These are phyloP conservation scores for Balanococcus diminutus DNA, from an alignment of 2,888 invertebrate genomes.

Conservation along the genomic window DNA sequence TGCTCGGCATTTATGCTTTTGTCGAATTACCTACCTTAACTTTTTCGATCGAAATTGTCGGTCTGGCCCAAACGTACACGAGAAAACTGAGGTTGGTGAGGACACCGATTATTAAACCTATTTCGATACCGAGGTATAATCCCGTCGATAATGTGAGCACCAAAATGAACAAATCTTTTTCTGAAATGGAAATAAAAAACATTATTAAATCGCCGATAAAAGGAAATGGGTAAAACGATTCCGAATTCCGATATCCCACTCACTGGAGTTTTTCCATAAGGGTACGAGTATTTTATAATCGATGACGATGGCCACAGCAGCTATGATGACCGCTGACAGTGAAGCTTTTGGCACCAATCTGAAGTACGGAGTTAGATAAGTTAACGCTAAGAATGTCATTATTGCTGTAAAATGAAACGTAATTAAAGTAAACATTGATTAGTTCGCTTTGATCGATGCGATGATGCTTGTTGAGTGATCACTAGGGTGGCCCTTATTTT, in stretches of 20 bases:
- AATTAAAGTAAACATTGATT: neutral
- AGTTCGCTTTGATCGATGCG: no score
- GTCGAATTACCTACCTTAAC: slow-evolving; percentile 61
- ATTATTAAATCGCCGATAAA: neutral
- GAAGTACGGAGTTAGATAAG: slow-evolving; percentile 85
- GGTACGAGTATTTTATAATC: slow-evolving; percentile 65
- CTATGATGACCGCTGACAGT: slow-evolving; percentile 85
- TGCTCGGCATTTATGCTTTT: neutral
- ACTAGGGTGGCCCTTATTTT: no score
- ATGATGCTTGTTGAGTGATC: no score
- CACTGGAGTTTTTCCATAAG: slow-evolving; percentile 67
- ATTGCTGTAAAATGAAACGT: slow-evolving; percentile 66
- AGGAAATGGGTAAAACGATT: slow-evolving; percentile 44
- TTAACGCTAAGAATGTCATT: slow-evolving; percentile 80
- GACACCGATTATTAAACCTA: slow-evolving; percentile 78
- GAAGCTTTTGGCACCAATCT: slow-evolving; percentile 84
- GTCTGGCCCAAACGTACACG: slow-evolving; percentile 72
- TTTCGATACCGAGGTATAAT: slow-evolving; percentile 75
- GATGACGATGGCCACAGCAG: slow-evolving; percentile 85
- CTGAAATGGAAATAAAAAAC: slow-evolving; percentile 59
- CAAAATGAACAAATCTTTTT: slow-evolving; percentile 71
- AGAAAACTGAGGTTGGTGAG: slow-evolving; percentile 70
- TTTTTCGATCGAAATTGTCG: slow-evolving; percentile 64
- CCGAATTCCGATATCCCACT: no score
- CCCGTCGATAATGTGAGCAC: slow-evolving; percentile 73